Conservation (phyloP, 2,888 invertebrate genomes). For the Lycaena phlaeas region DNA sequence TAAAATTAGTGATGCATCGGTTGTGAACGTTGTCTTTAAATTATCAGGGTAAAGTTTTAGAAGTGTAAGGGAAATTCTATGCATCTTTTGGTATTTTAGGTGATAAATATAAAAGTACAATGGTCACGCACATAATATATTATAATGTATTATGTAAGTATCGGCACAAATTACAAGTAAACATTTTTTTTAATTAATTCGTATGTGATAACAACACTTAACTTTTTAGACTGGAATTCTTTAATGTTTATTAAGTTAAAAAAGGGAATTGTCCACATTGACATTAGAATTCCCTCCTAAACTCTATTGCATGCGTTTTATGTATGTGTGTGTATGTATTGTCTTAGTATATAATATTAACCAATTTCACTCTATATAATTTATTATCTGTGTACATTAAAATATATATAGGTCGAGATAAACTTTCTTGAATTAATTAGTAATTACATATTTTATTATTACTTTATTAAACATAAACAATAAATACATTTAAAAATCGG, state of each 20-base stretch:
- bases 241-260: background rate
- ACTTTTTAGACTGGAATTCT: background rate
- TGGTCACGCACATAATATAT: constrained; percentile 14
- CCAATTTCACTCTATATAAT: constrained; percentile 15
- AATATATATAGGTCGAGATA: constrained; percentile 21
- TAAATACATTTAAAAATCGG: background rate
- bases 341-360: constrained; percentile 22
- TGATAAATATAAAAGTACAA: constrained; percentile 13
- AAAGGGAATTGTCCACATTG: background rate
- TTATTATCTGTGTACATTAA: constrained; percentile 18
- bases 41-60: background rate
- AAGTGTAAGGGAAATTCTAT: background rate
- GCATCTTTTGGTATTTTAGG: constrained; percentile 6
- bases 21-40: constrained; percentile 3
- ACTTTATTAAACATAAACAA: constrained; percentile 2
- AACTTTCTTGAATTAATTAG: constrained; percentile 23
- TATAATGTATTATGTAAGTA: constrained; percentile 9
- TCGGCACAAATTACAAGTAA: constrained; percentile 1
- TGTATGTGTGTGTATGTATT: constrained; percentile 14
- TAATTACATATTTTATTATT: constrained; percentile 10
- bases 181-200: background rate
- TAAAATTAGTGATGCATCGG: constrained; percentile 2
- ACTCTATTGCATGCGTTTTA: constrained; percentile 8
- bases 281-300: background rate
- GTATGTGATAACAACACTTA: background rate